These are phyloP conservation scores for Zele albiditarsus DNA, from an alignment of 2,888 invertebrate genomes.

Conservation along the genomic window DNA sequence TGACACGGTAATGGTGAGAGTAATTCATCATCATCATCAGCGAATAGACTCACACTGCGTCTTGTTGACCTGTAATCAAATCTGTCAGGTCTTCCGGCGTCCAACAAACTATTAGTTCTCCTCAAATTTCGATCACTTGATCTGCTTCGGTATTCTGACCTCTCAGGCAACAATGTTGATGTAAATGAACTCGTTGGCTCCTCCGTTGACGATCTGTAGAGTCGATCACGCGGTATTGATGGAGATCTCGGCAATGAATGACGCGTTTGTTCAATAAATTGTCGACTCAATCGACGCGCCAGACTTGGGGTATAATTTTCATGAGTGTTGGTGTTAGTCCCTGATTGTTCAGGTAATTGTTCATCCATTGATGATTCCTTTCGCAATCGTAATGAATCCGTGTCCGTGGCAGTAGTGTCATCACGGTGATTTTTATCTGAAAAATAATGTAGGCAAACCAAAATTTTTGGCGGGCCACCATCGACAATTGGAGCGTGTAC, in stretches of 20 bases:
- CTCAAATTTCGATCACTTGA: slow-evolving; percentile 63
- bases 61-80: slow-evolving; percentile 56
- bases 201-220: slow-evolving; percentile 53
- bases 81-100: slow-evolving; percentile 50
- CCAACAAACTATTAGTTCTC: slow-evolving; percentile 63
- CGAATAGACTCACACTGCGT: slow-evolving; percentile 65
- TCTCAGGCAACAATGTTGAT: slow-evolving; percentile 48
- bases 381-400: slow-evolving; percentile 8
- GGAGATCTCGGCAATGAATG: slow-evolving; percentile 64
- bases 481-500: slow-evolving; percentile 43
- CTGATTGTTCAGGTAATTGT: slow-evolving; percentile 55
- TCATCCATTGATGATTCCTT: slow-evolving; percentile 41
- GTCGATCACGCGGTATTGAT: slow-evolving; percentile 61
- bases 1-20: slow-evolving; percentile 59
- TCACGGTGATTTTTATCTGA: slow-evolving; percentile 50
- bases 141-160: slow-evolving; percentile 59
- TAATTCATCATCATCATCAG: slow-evolving; percentile 58
- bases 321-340: neutral
- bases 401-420: neutral
- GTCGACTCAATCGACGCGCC: slow-evolving; percentile 67
- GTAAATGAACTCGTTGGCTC: slow-evolving; percentile 43
- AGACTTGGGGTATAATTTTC: slow-evolving; percentile 68
- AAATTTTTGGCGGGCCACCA: slow-evolving; percentile 49
- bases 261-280: slow-evolving; percentile 67
- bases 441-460: slow-evolving; percentile 55